Evolutionary conservation across 2,113 vertebrate genomes (phyloP), one percentile per base, ranked within the genome.

Genomic region (Tetrax tetrax): DNA sequence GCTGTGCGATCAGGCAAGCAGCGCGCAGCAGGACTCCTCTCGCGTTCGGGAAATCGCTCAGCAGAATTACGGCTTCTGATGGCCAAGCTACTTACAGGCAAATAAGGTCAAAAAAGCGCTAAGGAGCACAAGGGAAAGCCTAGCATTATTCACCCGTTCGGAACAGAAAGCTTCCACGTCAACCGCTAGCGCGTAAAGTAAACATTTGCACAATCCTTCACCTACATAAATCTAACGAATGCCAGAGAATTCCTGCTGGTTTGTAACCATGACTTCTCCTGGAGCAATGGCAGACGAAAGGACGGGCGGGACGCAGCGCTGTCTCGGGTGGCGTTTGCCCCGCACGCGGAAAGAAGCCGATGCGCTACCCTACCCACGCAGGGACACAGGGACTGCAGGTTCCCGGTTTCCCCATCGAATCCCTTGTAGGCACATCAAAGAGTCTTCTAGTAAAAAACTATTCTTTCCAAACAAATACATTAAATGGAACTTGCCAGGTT

Each of bases 51-150:
- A 94, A 90, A 97, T 89, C 71, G 63, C 95, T 95, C 94, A 84
- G 83, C n/a, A 94, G 83, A 97, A 96, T 90, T 95, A 87, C 25
- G 97, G 95, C 90, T 89, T 90, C 89, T 31, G 83, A 89, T 59
- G 95, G 86, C 54, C 95, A 66, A 97, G 68, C 83, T 82, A 88
- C 97, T 97, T 65, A 87, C 77, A 83, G 97, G 92, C 74, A 96
- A 96, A 96, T 93, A 69, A 91, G 93, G 94, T 95, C 95, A 95
- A 93, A 96, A 96, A 91, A 93, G 83, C 70, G 94, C 95, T 94
- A 92, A 82, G 88, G 79, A 77, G 56, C 89, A 72, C 9, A 75
- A 82, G 87, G 78, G 57, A 92, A 86, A 95, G 54, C 18, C 71
- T 60, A n/a, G 41, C 22, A n/a, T 85, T 50, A 85, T 80, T 93